Evolutionary conservation across 2,797 vertebrate species (phyloP), one percentile per base, ranked within the genome.

Genomic region (Malurus leucopterus): DNA sequence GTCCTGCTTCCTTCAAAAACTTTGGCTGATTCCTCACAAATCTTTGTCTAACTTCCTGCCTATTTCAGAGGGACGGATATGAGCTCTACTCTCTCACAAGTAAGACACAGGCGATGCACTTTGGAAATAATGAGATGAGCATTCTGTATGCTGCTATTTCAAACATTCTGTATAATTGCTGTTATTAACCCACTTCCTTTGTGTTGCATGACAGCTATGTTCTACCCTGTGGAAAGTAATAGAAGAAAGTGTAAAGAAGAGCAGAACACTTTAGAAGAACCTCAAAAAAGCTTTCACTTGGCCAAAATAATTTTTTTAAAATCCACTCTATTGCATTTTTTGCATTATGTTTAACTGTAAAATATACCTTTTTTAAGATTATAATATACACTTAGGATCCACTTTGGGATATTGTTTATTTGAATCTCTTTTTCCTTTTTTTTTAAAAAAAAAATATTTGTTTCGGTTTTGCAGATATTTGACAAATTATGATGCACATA

Each of bases 181-280:
- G 55, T 63, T 67, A 73, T 92, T 92, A 94, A 91, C 44, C 8
- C 27, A 53, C 34, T 86, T 55, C 23, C 71, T 83, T 94, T 90
- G 76, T 74, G 69, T 80, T 47, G 43, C 69, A 63, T 81, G 59
- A 84, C 87, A 83, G 84, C 30, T 67, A 11, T 49, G 44, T 51
- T 68, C 64, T 70, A 62, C 18, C 17, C 59, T 63, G 58, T 12
- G 65, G 53, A 88, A 92, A 87, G 64, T 72, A 93, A 76, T 38
- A 81, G 34, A 86, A 13, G 8, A 70, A 54, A 44, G 9, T 13
- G n/a, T 13, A 55, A 65, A 86, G 21, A 81, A 55, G 27, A 82
- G 30, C 43, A 77, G 50, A 83, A 32, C 7, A 23, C 36, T 80
- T 81, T 20, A 68, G 38, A 76, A 81, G 34, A 20, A 64, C 38